Base-by-base conservation (phyloP, 2,888 invertebrate genomes). In the Anoplius nigerrimus region DNA sequence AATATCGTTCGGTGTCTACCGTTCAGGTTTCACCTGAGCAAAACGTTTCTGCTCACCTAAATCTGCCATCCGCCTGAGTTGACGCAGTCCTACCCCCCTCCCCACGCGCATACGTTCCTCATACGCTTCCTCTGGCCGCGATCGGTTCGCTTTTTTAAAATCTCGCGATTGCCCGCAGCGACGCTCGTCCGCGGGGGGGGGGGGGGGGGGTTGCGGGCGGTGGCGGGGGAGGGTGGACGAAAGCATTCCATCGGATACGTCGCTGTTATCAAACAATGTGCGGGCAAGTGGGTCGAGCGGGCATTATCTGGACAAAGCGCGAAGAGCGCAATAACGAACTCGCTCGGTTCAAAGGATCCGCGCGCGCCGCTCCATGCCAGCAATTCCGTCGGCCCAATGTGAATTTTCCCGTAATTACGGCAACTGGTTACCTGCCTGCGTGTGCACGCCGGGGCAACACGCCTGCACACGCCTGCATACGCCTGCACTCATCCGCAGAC, bases 341-440 rank as follows among this genome's bases (percentile, higher is more conserved):
- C 52, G 22, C 27, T n/a, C 27, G 54, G 16, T 34, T 34, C 34
- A 34, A 34, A 27, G 18, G 54, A 54, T 34, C 18, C 54, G 54
- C 24, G 22, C 54, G 54, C 24, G 22, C 54, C n/a, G 43, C 56
- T 22, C 43, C 24, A 62, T 62, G 56, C 51, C 48, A 20, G 51
- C 48, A 62, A 62, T 51, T 58, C 57, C 48, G n/a, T n/a, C n/a
- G 16, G 42, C 62, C 16, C 42, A 65, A 65, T 71, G 62, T 45
- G 58, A 74, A 74, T 68, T 71, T 68, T 62, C 68, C 42, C 13
- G 63, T 71, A 71, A 75, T 71, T 69, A 57, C 67, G 66, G 66
- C 65, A 34, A 54, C 34, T 16, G 53, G 53, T 27, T 54, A 24
- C 22, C 16, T 21, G 27, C 52, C 27, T 27, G 27, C 27, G 27